Conservation (phyloP, 2,888 invertebrate species). For the Polydrusus pterygomalis region DNA sequence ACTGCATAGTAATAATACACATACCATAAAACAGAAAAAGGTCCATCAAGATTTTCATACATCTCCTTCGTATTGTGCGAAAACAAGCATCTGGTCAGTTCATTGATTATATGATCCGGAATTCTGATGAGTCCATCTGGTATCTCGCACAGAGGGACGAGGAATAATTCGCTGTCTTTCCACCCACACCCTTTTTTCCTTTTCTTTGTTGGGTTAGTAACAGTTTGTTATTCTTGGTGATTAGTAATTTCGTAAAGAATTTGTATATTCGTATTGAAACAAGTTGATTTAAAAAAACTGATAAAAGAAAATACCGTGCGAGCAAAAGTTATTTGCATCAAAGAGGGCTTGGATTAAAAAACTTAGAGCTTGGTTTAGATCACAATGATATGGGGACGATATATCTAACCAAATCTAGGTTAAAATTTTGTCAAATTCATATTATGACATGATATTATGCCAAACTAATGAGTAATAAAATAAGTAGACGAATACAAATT, state of each 20-base stretch:
- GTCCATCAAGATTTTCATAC: slow-evolving; percentile 24
- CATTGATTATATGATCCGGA: slow-evolving; percentile 64
- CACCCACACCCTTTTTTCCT: slow-evolving; percentile 14
- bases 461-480: too few relatives aligned
- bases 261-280: too few relatives aligned
- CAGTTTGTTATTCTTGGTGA: neutral
- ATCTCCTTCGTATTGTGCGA: slow-evolving; percentile 45
- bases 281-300: too few relatives aligned
- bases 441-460: too few relatives aligned
- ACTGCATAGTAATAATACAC: neutral
- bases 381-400: too few relatives aligned
- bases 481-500: too few relatives aligned
- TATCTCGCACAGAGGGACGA: slow-evolving; percentile 59
- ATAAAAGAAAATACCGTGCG: too few relatives aligned
- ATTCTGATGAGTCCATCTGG: slow-evolving; percentile 69
- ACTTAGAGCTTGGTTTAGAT: too few relatives aligned
- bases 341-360: too few relatives aligned
- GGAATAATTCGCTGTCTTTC: neutral
- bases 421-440: too few relatives aligned
- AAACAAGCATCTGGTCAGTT: slow-evolving; percentile 67
- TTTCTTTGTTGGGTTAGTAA: slow-evolving; percentile 23
- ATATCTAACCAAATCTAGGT: too few relatives aligned
- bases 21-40: slow-evolving; percentile 7
- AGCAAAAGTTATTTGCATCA: too few relatives aligned
- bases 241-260: neutral